These are phyloP conservation scores for Scylla paramamosain DNA, from an alignment of 1,140 invertebrate genomes.

Conservation along the genomic window DNA sequence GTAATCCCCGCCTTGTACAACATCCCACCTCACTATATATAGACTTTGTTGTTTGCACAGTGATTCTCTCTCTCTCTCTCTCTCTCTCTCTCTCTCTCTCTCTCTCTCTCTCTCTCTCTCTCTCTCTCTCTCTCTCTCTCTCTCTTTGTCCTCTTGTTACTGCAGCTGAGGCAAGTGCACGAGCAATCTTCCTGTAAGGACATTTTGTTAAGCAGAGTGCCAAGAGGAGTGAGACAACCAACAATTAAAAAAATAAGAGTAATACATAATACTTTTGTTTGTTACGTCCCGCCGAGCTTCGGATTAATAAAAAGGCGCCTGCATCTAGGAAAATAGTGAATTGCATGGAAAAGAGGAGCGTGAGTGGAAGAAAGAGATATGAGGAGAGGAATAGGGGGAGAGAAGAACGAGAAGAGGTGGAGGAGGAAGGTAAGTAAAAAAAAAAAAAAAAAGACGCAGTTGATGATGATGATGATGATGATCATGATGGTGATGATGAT, in stretches of 20 bases:
- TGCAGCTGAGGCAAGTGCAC: neutral
- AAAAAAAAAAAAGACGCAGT: neutral
- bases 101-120: constrained; percentile 16
- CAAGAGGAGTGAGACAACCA: neutral
- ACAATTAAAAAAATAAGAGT: no score
- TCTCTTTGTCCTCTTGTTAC: neutral
- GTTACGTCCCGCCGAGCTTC: no score
- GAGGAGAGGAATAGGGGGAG: neutral
- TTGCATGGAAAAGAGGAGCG: neutral
- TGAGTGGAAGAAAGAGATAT: neutral
- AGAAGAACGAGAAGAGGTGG: neutral
- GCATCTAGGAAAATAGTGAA: neutral
- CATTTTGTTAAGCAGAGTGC: neutral
- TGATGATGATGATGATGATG: no score
- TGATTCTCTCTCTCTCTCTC: constrained; percentile 27
- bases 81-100: constrained; percentile 34
- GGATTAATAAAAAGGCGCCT: no score
- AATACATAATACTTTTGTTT: no score
- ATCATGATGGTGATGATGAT: neutral
- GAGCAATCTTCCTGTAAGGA: neutral
- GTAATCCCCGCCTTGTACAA: no score
- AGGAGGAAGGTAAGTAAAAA: neutral
- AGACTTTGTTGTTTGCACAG: neutral
- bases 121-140: neutral
- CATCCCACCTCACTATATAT: no score